phyloP scores from a whole-genome alignment of 2,797 vertebrate species.

The Lagorchestes hirsutus region DNA sequence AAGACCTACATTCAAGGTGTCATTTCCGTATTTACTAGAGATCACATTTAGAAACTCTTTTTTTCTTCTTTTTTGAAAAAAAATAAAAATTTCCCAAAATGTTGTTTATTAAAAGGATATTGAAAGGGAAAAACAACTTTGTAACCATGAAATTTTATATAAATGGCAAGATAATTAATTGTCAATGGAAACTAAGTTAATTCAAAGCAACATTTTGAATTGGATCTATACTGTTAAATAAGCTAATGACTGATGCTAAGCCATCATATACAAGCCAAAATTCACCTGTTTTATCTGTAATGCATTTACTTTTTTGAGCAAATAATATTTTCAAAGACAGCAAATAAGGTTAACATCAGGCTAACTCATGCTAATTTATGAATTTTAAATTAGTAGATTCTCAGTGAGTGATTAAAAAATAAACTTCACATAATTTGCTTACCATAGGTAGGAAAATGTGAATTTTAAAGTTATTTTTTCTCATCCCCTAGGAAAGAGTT shows the following conservation, averaged over 20 bases:
- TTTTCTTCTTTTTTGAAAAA: not conserved
- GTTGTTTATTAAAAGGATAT: not conserved
- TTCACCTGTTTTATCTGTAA: not conserved
- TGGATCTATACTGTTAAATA: not conserved
- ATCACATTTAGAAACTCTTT: not conserved
- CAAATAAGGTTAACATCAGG: not conserved
- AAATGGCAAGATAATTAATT: not conserved
- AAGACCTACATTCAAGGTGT: not conserved
- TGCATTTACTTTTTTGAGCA: not conserved
- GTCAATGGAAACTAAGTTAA: not conserved
- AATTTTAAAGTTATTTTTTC: not conserved
- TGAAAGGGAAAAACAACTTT: not conserved
- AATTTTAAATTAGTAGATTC: not conserved
- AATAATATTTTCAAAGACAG: not conserved
- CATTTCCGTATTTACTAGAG: not conserved
- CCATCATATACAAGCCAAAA: not conserved
- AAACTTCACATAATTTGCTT: not conserved
- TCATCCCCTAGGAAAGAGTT: constrained; percentile 39
- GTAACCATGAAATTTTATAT: not conserved
- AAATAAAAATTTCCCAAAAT: not conserved
- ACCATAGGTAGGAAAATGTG: not conserved
- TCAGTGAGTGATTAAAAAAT: not conserved
- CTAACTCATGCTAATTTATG: not conserved
- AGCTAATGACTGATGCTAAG: not conserved
- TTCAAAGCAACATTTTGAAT: not conserved